phyloP scores from a whole-genome alignment of 2,113 vertebrate genomes.

The Puffinus mauretanicus region DNA sequence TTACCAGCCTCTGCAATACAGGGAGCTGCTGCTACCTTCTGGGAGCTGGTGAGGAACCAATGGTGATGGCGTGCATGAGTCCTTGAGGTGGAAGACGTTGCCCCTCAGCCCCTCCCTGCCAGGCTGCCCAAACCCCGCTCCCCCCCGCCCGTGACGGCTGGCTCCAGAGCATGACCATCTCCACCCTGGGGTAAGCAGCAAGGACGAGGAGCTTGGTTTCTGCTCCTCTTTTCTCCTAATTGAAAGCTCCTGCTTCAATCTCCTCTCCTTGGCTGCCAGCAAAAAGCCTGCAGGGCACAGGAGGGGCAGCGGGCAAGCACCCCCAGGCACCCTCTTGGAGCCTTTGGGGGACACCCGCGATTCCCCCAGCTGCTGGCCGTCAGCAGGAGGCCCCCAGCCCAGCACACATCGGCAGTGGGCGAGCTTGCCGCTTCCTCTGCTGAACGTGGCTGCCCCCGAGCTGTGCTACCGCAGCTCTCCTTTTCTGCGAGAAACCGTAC shows the following conservation, averaged over 20 bases:
- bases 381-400: neutral
- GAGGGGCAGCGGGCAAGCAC: neutral
- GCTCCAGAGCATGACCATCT: neutral
- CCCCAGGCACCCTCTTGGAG: neutral
- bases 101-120: neutral
- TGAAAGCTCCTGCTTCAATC: neutral
- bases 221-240: neutral
- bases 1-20: neutral
- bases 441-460: rapidly evolving
- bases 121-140: neutral
- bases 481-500: neutral
- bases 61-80: rapidly evolving
- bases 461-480: neutral
- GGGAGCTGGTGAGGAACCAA: neutral
- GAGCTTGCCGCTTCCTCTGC: neutral
- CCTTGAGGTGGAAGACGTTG: neutral
- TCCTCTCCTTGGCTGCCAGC: too few relatives aligned
- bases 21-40: neutral
- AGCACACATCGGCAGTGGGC: rapidly evolving
- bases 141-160: rapidly evolving
- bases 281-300: neutral
- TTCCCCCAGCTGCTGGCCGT: neutral
- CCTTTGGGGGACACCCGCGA: neutral
- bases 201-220: neutral
- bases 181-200: neutral